Evolutionary conservation across 1,140 invertebrate species (phyloP), one percentile per base, ranked within the genome.

Genomic region (Choristoneura fumiferana): DNA sequence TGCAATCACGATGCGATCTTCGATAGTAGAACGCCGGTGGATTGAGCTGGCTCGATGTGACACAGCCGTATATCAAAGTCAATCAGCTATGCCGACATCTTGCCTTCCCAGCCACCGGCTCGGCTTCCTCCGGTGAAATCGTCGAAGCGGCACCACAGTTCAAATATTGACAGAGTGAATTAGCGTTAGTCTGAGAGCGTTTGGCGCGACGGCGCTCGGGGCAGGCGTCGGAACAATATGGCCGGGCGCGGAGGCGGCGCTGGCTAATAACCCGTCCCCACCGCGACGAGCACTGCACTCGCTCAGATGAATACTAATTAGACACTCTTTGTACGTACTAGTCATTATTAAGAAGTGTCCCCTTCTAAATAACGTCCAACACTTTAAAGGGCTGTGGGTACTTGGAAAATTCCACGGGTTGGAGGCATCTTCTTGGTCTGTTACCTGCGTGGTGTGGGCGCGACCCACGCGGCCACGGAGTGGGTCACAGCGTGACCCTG

Each of bases 1-100:
- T 78, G 76, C 81, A 63, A 79, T 68, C 80, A 55, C 37, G 62
- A 49, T 37, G 35, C 35, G 35, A 12, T 77, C 72, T 76, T 78
- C 71, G 54, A 57, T 52, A 67, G 94, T 92, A 93, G 86, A 87
- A 80, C 77, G 81, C 86, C 85, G 84, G 80, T 87, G 89, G 86
- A 84, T 89, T 90, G 90, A 92, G 91, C 84, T 92, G 91, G 91
- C 91, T 90, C 82, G 91, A 92, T 92, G 91, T 91, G 91, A 90
- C 91, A 92, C 89, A 92, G 91, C 91, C 91, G 91, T 85, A 89
- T 90, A 87, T 86, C 85, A 91, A 81, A 79, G 84, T 86, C 89
- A 87, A 88, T 91, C 91, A 92, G 91, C 91, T 92, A 92, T 92
- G 91, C 91, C 91, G 91, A 92, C 91, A 92, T 92, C 91, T 92